These are phyloP conservation scores for Diploscapter pachys DNA, from an alignment of 1,140 invertebrate genomes.

Conservation along the genomic window DNA sequence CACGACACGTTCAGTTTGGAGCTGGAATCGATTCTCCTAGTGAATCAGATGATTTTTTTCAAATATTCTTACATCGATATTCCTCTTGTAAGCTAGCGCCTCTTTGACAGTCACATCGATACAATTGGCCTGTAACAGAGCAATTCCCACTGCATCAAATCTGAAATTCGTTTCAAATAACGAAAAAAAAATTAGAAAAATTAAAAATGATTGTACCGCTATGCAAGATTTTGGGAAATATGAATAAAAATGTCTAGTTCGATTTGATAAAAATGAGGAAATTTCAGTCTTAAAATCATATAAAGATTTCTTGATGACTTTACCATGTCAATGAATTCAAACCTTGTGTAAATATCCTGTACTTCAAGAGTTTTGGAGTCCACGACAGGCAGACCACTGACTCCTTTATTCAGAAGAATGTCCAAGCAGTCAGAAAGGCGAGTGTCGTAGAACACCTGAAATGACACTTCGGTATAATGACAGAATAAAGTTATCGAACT, in stretches of 20 bases:
- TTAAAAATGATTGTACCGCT: too few relatives aligned
- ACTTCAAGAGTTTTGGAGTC: background rate
- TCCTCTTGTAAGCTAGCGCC: slow-evolving; percentile 32
- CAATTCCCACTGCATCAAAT: slow-evolving; percentile 34
- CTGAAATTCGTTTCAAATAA: background rate
- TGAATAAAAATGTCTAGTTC: too few relatives aligned
- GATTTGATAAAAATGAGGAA: too few relatives aligned
- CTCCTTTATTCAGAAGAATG: slow-evolving; percentile 33
- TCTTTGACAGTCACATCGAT: slow-evolving; percentile 30
- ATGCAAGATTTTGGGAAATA: too few relatives aligned
- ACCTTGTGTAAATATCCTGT: too few relatives aligned
- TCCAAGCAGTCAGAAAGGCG: slow-evolving; percentile 31
- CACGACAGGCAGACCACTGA: slow-evolving; percentile 32
- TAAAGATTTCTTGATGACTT: too few relatives aligned
- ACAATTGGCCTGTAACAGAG: slow-evolving; percentile 21
- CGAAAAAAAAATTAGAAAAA: too few relatives aligned
- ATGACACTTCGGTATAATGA: background rate
- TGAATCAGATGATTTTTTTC: too few relatives aligned
- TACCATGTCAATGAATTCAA: too few relatives aligned
- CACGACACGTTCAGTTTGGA: slow-evolving; percentile 2
- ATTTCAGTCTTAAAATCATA: too few relatives aligned
- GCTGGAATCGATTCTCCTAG: too few relatives aligned
- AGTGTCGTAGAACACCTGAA: slow-evolving; percentile 32
- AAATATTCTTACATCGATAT: slow-evolving; percentile 4
- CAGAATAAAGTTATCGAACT: slow-evolving; percentile 9